Base-by-base conservation (phyloP, 2,797 vertebrate genomes). In the Hypotaenidia okinawae region DNA sequence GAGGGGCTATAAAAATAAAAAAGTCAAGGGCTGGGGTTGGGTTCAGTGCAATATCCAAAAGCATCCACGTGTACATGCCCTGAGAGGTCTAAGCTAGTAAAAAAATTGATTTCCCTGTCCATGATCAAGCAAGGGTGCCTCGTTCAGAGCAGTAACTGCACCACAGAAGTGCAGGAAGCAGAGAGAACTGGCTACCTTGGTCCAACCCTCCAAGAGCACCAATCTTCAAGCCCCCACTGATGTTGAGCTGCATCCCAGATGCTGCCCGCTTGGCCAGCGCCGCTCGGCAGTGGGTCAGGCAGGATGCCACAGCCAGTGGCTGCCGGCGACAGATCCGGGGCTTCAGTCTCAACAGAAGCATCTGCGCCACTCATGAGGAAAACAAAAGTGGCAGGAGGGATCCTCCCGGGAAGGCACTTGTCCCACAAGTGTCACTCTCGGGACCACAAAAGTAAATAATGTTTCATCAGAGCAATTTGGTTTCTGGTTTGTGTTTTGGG, bases 401-500 rank as follows among this genome's bases (percentile, higher is more conserved):
- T 35, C n/a, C 49, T 47, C 47, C 5, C 2, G 28, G 35, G 45
- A 81, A 83, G 59, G 69, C 75, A 27, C 35, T 43, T n/a, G 35
- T 81, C 74, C 68, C 37, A 0, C 74, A 66, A 76, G 63, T 57
- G 59, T 81, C 89, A 32, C 64, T 67, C 87, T 19, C 1, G 27
- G 59, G 83, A 94, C 79, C 41, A 37, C 75, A 84, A 35, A 22
- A 80, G 18, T 41, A 68, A 93, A 79, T 57, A 62, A 72, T 15
- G 47, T 61, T 76, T 88, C 87, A 81, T 47, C 74, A 78, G 52
- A 92, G 81, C 63, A 70, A 58, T 64, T 33, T 66, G 72, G 30
- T 61, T 73, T 75, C 80, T 94, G 90, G 67, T 90, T 97, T 96
- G 85, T 70, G 62, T 79, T 79, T 91, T 73, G 67, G 70, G 57